These are phyloP conservation scores for Thecocarcelia acutangulata DNA, from an alignment of 2,888 invertebrate species.

Conservation along the genomic window DNA sequence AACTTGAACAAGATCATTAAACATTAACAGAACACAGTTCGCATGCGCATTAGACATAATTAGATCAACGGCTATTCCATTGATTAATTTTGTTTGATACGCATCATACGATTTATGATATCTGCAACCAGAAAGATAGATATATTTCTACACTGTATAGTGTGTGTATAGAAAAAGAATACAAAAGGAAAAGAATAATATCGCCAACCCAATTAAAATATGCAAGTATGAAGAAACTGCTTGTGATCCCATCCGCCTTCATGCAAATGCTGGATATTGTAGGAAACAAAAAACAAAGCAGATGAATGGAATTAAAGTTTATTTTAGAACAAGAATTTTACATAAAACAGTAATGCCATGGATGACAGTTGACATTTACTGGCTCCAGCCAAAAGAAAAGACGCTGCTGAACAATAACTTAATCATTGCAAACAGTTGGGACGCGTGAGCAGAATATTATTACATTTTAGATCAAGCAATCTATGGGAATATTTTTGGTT, in stretches of 20 bases:
- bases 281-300: constrained; percentile 8
- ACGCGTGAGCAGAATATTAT: constrained; percentile 49
- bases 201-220: constrained; percentile 41
- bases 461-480: constrained; percentile 13
- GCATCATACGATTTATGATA: constrained; percentile 8
- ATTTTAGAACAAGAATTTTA: constrained; percentile 35
- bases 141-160: too few species aligned
- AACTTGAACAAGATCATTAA: constrained; percentile 59
- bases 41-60: constrained; percentile 61
- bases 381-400: constrained; percentile 14
- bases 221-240: constrained; percentile 19
- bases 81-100: not conserved
- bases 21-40: constrained; percentile 11
- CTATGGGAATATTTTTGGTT: constrained; percentile 14
- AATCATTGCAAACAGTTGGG: not conserved
- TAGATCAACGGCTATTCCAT: constrained; percentile 40
- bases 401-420: constrained; percentile 42
- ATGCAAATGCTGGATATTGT: not conserved
- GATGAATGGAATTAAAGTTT: constrained; percentile 31
- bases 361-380: constrained; percentile 67
- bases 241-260: not conserved
- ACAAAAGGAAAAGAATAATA: not conserved
- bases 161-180: too few species aligned
- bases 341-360: not conserved
- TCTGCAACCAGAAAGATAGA: too few species aligned